Evolutionary conservation across 2,113 vertebrate genomes (phyloP), one percentile per base, ranked within the genome.

Genomic region (Apaloderma vittatum): DNA sequence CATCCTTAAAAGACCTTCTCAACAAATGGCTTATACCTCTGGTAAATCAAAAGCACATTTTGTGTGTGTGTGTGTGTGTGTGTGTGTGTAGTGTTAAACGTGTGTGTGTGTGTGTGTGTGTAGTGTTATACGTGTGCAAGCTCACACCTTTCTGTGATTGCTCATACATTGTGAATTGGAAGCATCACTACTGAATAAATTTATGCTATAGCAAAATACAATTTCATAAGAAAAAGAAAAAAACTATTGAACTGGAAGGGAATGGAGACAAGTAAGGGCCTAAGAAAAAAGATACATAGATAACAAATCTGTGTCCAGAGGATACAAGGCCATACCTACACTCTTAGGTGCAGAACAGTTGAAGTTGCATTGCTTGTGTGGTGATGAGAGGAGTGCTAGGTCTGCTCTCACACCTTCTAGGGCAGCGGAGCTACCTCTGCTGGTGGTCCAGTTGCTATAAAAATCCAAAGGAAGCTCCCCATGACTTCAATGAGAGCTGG

Each of bases 121-220:
- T 93, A 87, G 79, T 96, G 95, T 90, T 40, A 18, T 81, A 90
- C 63, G 84, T 90, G 86, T 95, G 80, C 46, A 94, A 93, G 88
- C 90, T 94, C 84, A 88, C 74, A 27, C 58, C 68, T n/a, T 84
- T 68, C 68, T 92, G 96, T 94, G 92, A 79, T 86, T 86, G 55
- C 89, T 77, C 48, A 91, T 89, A 95, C 45, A 91, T 79, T 94
- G 96, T 83, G 95, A 96, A 75, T 49, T 94, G 94, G 97, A 97
- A 95, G 91, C 87, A 80, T 96, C 86, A 51, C 55, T 95, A 88
- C 48, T 90, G 89, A 94, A 91, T 94, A 97, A 96, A 90, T 87
- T 90, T 90, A 94, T 66, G 87, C 81, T 90, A 96, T 76, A 97
- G 96, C 88, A 96, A 95, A 97, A 94, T 95, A 97, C 73, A 94